Base-by-base conservation (phyloP, 2,888 invertebrate genomes). In the Amphipyra berbera region DNA sequence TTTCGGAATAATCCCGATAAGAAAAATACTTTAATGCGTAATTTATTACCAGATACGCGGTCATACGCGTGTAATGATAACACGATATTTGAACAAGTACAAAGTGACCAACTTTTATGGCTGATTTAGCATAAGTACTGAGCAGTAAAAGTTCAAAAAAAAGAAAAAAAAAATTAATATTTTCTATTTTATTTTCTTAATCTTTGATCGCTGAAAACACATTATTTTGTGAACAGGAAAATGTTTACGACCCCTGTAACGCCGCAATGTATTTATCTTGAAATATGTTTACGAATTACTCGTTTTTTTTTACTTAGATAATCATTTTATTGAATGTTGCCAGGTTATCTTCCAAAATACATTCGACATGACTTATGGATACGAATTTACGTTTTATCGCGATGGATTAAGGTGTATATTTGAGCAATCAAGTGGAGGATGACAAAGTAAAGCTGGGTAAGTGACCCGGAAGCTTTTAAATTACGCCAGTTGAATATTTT, bases 391-490 rank as follows among this genome's bases (percentile, higher is more conserved):
- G 53, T 75, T 82, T 74, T 82, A 79, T 60, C 44, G 21, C 76
- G 57, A 59, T 8, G 76, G 65, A 73, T 81, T 88, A 86, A 78
- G 79, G 85, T 83, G 63, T 61, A 85, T 76, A 81, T 88, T 87
- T 67, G 73, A 71, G 71, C 72, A 82, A 81, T 83, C 81, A 82
- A 70, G 64, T 49, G 38, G 65, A 62, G 70, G 68, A 86, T 84
- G 85, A 86, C 83, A 85, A 84, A 84, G 85, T 86, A 83, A 83
- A 79, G 80, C 65, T 62, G 70, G 83, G 82, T 82, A 85, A 90
- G 86, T 88, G 90, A 89, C 86, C 88, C 84, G 86, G 86, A 89
- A 89, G 86, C 87, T 88, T 89, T 89, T 85, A 89, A 90, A 90
- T 90, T 88, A 89, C 86, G 85, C 73, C 75, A 78, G 78, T 75